These are phyloP conservation scores for Ochotona princeps DNA, from an alignment of 2,113 vertebrate species.

Conservation along the genomic window DNA sequence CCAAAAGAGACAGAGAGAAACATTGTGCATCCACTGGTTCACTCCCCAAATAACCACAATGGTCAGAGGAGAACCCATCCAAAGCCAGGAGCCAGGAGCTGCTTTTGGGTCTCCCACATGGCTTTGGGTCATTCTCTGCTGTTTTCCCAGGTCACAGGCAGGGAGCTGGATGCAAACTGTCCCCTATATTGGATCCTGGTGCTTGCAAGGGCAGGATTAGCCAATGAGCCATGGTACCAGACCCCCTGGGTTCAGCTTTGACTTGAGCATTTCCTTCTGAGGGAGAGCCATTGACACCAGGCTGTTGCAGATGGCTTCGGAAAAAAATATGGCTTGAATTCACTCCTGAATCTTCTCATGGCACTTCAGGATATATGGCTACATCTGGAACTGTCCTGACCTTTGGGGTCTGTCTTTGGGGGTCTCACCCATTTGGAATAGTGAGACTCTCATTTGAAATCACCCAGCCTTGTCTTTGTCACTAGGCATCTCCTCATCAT, in stretches of 20 bases:
- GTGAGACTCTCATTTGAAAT: not conserved
- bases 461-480: not conserved
- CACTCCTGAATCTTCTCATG: not conserved
- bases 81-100: no score
- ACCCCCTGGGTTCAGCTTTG: not conserved
- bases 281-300: not conserved
- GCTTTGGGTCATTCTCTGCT: no score
- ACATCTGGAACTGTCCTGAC: rapidly evolving
- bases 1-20: no score
- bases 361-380: not conserved
- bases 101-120: no score
- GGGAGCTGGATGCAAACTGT: no score
- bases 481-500: not conserved
- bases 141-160: no score
- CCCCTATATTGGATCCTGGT: no score
- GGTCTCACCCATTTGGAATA: not conserved
- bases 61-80: no score
- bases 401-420: not conserved
- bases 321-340: not conserved
- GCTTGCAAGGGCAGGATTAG: no score
- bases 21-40: no score
- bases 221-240: no score
- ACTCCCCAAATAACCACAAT: no score
- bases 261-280: not conserved
- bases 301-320: not conserved